These are phyloP conservation scores for Stegophylla sp. DNA, from an alignment of 2,888 invertebrate genomes.

Conservation along the genomic window DNA sequence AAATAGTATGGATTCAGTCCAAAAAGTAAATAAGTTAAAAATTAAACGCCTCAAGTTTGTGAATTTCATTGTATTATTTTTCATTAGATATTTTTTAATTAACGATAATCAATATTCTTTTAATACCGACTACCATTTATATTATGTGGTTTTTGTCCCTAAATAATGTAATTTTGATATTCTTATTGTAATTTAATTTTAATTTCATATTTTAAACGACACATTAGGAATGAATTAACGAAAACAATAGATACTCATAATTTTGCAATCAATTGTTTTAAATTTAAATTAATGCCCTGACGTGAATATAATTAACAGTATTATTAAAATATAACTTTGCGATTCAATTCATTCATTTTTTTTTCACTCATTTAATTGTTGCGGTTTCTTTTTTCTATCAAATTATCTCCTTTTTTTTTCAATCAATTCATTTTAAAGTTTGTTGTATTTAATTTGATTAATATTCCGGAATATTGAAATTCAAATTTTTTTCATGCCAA, in stretches of 20 bases:
- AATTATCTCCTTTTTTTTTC: neutral
- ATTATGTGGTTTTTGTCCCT: too few relatives aligned
- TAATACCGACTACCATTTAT: too few relatives aligned
- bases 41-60: neutral
- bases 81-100: too few relatives aligned
- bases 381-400: neutral
- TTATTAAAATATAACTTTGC: neutral
- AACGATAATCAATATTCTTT: too few relatives aligned
- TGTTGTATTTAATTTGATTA: constrained; percentile 29
- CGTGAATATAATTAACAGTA: neutral
- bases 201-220: too few relatives aligned
- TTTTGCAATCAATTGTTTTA: neutral
- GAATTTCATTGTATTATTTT: neutral
- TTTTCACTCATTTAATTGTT: neutral
- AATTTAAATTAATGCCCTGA: neutral
- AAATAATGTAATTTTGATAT: too few relatives aligned
- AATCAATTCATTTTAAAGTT: constrained; percentile 10
- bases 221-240: too few relatives aligned
- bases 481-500: constrained; percentile 48
- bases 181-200: too few relatives aligned
- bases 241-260: too few relatives aligned
- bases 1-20: constrained; percentile 2
- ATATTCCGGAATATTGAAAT: constrained; percentile 26
- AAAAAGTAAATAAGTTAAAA: neutral
- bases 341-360: neutral